These are phyloP conservation scores for Cephus pulcher DNA, from an alignment of 2,888 invertebrate genomes.

Conservation along the genomic window DNA sequence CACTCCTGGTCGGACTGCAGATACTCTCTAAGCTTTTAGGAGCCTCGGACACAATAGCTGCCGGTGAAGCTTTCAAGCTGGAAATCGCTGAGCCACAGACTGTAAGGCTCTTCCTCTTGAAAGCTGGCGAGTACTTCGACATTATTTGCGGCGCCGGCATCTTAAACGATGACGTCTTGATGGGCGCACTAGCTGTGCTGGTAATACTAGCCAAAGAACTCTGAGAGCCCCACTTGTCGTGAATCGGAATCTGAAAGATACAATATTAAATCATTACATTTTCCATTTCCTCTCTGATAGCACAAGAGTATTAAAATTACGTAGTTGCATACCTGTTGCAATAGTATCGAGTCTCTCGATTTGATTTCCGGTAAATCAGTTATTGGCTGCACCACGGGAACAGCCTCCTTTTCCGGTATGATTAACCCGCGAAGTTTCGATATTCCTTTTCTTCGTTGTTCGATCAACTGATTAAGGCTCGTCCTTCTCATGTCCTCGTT, in stretches of 20 bases:
- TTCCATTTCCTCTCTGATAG: neutral
- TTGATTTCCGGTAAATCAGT: conserved; percentile 87
- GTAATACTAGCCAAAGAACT: conserved; percentile 57
- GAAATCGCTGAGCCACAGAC: conserved; percentile 67
- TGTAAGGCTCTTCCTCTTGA: conserved; percentile 80
- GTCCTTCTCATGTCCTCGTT: conserved; percentile 70
- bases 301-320: neutral
- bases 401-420: conserved; percentile 80
- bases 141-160: conserved; percentile 68
- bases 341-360: conserved; percentile 72
- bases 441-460: conserved; percentile 84
- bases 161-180: conserved; percentile 56
- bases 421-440: conserved; percentile 89
- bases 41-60: conserved; percentile 54
- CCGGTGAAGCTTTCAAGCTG: conserved; percentile 29
- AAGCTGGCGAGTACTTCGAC: conserved; percentile 86
- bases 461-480: conserved; percentile 80
- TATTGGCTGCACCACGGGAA: conserved; percentile 70
- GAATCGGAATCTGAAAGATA: conserved; percentile 50
- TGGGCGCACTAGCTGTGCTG: conserved; percentile 51
- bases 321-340: conserved; percentile 48
- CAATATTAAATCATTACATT: neutral
- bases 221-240: conserved; percentile 62
- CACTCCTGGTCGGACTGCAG: conserved; percentile 71
- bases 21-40: conserved; percentile 72